Base-by-base conservation (phyloP, 2,888 invertebrate genomes). In the Aporophyla nigra region DNA sequence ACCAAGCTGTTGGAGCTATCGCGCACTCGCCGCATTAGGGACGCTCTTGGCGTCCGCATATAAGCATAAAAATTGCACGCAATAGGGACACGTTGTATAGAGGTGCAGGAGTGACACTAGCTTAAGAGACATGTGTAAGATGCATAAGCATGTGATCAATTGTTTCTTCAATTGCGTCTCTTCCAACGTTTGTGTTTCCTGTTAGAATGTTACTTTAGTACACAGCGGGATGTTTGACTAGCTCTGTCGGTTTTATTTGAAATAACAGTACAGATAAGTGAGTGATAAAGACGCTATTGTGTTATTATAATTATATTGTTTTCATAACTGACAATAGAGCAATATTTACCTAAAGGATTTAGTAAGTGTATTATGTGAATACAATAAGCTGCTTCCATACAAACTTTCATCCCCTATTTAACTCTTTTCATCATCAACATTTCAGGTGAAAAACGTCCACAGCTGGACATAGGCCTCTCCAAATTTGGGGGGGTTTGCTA, bases 251-350 rank as follows among this genome's bases (percentile, higher is more conserved):
- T 68, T 77, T 83, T 62, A 53, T 74, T 69, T 71, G 43, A 33
- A 82, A 71, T 74, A 74, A 78, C 73, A 74, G 51, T 16, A 27
- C 19, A 58, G 82, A 83, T 83, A 85, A 81, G 21, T 4, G 4
- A 21, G 12, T 6, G 33, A 76, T 76, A 80, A 61, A 58, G 6
- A 5, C 5, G 0, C 58, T 33, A 76, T 73, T 85, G 65, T 58
- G 14, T 62, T 76, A 3, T 68, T 67, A 33, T 10, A 10, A 5
- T 70, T 7, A 1, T 53, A 71, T 58, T 56, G 70, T 61, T 78
- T 83, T 63, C 40, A 43, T 33, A 59, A 43, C n/a, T 67, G 40
- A 54, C 51, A 61, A 77, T 67, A 10, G 54, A 16, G n/a, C n/a
- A 67, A 54, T 54, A 33, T 53, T 66, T 1, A 65, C 9, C n/a